Percentiles rank a stretch among this genome's conserved stretches.
Evolutionary conservation across 2,797 vertebrate genomes (phyloP).

Genomic region (Lates japonicus): DNA sequence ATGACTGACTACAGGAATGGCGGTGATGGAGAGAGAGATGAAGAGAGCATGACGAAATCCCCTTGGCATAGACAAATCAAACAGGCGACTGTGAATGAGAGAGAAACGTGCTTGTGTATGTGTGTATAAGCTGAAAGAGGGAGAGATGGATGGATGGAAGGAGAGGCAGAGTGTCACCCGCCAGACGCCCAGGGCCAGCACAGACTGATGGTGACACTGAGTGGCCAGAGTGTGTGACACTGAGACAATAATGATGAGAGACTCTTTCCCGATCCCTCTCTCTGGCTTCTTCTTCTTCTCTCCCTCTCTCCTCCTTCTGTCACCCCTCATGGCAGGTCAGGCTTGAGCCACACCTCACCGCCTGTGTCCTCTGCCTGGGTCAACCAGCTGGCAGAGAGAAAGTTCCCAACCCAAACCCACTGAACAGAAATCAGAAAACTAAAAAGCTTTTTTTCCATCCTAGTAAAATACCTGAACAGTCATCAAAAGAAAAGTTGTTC

Average conservation of each 20-base stretch:
- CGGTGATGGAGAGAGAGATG: conserved; percentile 52
- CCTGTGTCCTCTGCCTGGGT: conserved; percentile 41
- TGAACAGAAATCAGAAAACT: not conserved
- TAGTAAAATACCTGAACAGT: not conserved
- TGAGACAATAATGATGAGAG: conserved; percentile 77
- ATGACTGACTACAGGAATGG: conserved; percentile 62
- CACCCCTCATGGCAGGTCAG: conserved; percentile 43
- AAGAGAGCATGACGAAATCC: conserved; percentile 62
- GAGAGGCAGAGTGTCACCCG: conserved; percentile 69
- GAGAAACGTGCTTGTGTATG: conserved; percentile 38
- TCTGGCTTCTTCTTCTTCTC: conserved; percentile 47
- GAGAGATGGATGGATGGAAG: conserved; percentile 57
- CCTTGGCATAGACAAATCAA: conserved; percentile 56
- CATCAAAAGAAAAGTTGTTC: not conserved
- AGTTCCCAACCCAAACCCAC: conserved; percentile 19
- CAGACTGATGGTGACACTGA: conserved; percentile 76
- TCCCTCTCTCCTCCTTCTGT: conserved; percentile 35
- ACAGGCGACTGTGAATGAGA: conserved; percentile 40
- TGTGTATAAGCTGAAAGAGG: conserved; percentile 39
- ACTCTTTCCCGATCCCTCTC: conserved; percentile 66
- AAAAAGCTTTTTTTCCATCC: not conserved
- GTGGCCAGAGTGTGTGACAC: conserved; percentile 67
- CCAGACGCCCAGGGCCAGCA: conserved; percentile 69
- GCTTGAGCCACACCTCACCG: conserved; percentile 41
- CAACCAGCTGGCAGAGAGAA: conserved; percentile 41